Conservation (phyloP, 2,113 vertebrate genomes). For the Pionites leucogaster region DNA sequence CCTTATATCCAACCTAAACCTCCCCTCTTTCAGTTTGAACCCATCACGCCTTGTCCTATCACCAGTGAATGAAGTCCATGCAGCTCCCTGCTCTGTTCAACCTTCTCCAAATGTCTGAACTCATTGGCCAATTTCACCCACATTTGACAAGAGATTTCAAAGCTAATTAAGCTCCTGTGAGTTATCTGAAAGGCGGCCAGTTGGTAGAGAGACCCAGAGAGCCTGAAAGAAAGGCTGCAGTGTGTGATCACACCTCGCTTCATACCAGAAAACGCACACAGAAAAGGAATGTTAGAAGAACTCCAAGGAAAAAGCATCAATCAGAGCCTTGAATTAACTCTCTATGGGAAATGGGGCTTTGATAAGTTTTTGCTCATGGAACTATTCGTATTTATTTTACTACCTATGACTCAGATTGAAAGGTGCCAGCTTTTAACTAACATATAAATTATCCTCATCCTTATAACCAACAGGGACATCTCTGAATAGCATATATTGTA, state of each 20-base stretch:
- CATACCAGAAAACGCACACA: background rate
- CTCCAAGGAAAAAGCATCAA: conserved; percentile 35
- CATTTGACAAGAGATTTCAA: conserved; percentile 11
- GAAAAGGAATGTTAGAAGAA: background rate
- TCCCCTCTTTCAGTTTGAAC: background rate
- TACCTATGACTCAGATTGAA: background rate
- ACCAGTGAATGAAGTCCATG: background rate
- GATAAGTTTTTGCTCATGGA: conserved; percentile 15
- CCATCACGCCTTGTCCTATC: background rate
- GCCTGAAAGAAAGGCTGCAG: conserved; percentile 50
- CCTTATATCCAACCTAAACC: background rate
- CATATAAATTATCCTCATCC: conserved; percentile 45
- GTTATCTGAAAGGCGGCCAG: conserved; percentile 16
- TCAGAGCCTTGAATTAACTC: conserved; percentile 55
- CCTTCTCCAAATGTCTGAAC: background rate
- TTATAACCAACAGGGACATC: conserved; percentile 25
- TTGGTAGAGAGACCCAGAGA: conserved; percentile 16
- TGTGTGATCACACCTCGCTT: conserved; percentile 49
- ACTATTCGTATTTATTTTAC: conserved; percentile 8
- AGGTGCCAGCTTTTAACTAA: conserved; percentile 49
- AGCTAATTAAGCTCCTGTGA: conserved; percentile 47
- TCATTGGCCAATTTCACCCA: background rate
- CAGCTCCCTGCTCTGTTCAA: background rate
- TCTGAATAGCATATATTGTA: background rate
- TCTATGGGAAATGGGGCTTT: conserved; percentile 37